Percentiles rank a stretch among this genome's conserved stretches.
phyloP scores from a whole-genome alignment of 2,797 vertebrate genomes.

The Arctocebus calabarensis region DNA sequence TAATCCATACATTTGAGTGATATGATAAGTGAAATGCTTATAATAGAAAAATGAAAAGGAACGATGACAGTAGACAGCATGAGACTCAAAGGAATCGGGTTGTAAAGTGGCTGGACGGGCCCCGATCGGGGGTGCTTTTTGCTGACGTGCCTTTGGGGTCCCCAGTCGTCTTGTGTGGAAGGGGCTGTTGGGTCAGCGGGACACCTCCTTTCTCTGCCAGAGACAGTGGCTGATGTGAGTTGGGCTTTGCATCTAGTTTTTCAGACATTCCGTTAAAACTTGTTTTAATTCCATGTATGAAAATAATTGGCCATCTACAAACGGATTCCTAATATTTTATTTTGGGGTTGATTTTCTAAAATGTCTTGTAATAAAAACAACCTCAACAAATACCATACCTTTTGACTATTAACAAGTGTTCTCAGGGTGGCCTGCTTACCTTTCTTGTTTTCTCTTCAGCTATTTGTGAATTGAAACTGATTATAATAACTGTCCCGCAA shows the following conservation, averaged over 20 bases:
- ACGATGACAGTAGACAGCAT: fast-evolving
- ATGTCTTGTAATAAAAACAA: neutral
- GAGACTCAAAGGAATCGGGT: neutral
- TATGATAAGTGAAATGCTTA: neutral
- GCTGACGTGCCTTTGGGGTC: fast-evolving
- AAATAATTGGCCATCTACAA: neutral
- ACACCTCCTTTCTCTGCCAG: neutral
- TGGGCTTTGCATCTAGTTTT: too few species aligned
- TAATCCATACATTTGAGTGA: neutral
- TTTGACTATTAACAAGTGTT: neutral
- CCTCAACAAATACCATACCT: neutral
- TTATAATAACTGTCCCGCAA: too few species aligned
- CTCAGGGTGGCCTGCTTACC: neutral
- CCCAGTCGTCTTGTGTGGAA: neutral
- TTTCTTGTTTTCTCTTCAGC: neutral
- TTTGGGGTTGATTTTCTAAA: neutral
- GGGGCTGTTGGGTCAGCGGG: fast-evolving
- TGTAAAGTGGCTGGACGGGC: too few species aligned
- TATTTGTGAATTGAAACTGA: neutral
- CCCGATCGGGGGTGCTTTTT: fast-evolving
- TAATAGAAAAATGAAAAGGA: neutral
- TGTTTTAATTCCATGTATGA: neutral
- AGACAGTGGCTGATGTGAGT: too few species aligned
- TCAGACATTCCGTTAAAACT: neutral
- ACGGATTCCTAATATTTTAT: neutral